phyloP scores from a whole-genome alignment of 2,113 vertebrate species.

The Poeciliopsis turrubarensis region DNA sequence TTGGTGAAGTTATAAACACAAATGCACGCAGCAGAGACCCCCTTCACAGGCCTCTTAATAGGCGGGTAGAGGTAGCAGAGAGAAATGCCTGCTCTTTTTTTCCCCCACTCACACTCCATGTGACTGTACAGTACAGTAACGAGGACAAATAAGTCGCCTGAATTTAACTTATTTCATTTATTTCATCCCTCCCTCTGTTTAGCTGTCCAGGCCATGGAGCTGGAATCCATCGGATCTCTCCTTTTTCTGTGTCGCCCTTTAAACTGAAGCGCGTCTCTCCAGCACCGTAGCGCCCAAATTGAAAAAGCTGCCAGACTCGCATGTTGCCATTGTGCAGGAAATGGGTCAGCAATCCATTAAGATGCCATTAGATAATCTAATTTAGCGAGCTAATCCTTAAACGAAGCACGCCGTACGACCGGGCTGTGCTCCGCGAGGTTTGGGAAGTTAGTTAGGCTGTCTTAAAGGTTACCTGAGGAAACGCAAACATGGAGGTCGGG shows the following conservation, averaged over 20 bases:
- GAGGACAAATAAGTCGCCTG: slow-evolving; percentile 46
- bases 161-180: slow-evolving; percentile 39
- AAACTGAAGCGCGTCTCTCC: slow-evolving; percentile 48
- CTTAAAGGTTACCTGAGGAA: slow-evolving; percentile 70
- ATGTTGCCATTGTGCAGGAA: slow-evolving; percentile 92
- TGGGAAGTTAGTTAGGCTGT: slow-evolving; percentile 40
- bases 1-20: slow-evolving; percentile 58
- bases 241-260: slow-evolving; percentile 52
- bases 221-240: slow-evolving; percentile 45
- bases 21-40: slow-evolving; percentile 56
- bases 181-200: slow-evolving; percentile 34
- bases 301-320: slow-evolving; percentile 88
- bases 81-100: slow-evolving; percentile 63
- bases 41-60: slow-evolving; percentile 73
- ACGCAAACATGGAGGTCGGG: slow-evolving; percentile 15
- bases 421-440: slow-evolving; percentile 83
- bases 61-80: slow-evolving; percentile 63
- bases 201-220: slow-evolving; percentile 29
- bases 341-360: slow-evolving; percentile 99
- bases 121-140: slow-evolving; percentile 39
- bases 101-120: slow-evolving; percentile 40
- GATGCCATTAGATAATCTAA: slow-evolving; percentile 99
- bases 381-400: slow-evolving; percentile 96
- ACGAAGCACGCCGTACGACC: slow-evolving; percentile 89
- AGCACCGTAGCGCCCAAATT: slow-evolving; percentile 79